Evolutionary conservation across 2,797 vertebrate genomes (phyloP).

Genomic region (Myotis daubentonii): DNA sequence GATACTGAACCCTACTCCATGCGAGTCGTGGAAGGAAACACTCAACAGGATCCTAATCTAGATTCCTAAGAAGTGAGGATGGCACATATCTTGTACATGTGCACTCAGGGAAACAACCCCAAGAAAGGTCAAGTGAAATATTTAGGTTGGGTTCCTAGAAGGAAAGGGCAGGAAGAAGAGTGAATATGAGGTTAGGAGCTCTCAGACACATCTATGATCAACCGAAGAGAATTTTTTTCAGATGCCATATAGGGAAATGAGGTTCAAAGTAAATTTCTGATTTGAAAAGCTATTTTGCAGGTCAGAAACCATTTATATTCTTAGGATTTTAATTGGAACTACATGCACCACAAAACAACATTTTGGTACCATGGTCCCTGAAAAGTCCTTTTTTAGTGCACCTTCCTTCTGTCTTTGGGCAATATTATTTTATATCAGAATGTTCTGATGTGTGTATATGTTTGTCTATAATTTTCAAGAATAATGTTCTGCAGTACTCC

Average conservation of each 20-base stretch:
- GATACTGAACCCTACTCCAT: no score
- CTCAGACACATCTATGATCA: background rate
- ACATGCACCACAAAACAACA: background rate
- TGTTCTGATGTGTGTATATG: background rate
- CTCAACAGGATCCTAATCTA: background rate
- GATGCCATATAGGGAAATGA: background rate
- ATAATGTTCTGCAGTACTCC: background rate
- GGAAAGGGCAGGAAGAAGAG: background rate
- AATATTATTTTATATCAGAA: background rate
- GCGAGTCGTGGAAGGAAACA: no score
- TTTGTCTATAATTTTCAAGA: constrained; percentile 9
- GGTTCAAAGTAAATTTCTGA: constrained; percentile 9
- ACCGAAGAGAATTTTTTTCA: constrained; percentile 18
- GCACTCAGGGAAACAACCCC: background rate
- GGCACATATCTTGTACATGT: background rate
- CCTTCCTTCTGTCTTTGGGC: background rate
- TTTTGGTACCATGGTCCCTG: background rate
- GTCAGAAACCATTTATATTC: background rate
- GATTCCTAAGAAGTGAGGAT: background rate
- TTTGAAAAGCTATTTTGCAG: background rate
- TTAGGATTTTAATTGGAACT: constrained; percentile 24
- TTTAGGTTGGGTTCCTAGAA: background rate
- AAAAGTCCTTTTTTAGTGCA: background rate
- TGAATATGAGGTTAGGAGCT: background rate
- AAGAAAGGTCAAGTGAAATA: background rate